These are phyloP conservation scores for Colinus virginianus DNA, from an alignment of 2,113 vertebrate species.

Conservation along the genomic window DNA sequence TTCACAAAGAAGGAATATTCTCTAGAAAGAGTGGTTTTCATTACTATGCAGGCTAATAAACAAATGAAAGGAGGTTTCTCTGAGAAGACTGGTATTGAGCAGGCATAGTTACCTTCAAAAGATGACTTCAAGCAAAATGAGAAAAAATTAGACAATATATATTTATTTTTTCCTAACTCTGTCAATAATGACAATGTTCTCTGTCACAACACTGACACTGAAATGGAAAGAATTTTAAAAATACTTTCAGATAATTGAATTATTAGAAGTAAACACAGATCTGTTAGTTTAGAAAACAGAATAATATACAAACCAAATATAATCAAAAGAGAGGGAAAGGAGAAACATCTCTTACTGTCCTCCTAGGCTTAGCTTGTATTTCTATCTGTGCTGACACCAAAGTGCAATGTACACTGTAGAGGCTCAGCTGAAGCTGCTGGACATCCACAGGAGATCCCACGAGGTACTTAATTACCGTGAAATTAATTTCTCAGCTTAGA, in stretches of 20 bases:
- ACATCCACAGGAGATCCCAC: not conserved
- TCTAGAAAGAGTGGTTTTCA: not conserved
- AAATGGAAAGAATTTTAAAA: not conserved
- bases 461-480: not conserved
- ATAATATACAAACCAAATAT: not conserved
- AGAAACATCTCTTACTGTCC: not conserved
- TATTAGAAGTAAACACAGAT: not conserved
- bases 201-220: not conserved
- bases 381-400: not conserved
- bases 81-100: not conserved
- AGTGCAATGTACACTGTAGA: accelerated
- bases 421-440: not conserved
- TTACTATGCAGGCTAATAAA: not conserved
- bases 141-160: not conserved
- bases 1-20: not conserved
- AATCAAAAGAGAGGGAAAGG: not conserved
- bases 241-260: not conserved
- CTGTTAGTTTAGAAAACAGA: not conserved
- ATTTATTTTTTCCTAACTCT: not conserved
- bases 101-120: not conserved
- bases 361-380: not conserved
- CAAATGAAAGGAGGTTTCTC: not conserved
- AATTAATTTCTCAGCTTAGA: not conserved
- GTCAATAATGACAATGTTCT: not conserved
- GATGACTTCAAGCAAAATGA: not conserved